phyloP scores from a whole-genome alignment of 1,140 invertebrate species.

The Pogonomyrmex barbatus region DNA sequence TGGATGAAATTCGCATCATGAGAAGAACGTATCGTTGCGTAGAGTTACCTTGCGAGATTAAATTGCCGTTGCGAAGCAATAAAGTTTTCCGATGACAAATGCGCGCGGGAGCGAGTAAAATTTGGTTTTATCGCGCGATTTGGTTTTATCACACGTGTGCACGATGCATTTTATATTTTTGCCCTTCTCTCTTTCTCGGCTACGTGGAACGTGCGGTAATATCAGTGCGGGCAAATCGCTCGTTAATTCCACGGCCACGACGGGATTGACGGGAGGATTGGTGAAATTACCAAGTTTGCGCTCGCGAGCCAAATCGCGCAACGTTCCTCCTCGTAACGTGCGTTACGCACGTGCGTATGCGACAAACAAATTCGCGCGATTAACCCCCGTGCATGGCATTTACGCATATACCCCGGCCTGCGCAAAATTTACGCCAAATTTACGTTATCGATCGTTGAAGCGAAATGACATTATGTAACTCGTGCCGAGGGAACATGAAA shows the following conservation, averaged over 20 bases:
- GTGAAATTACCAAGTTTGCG: conserved; percentile 38
- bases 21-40: background rate
- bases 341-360: background rate
- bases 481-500: background rate
- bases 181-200: background rate
- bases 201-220: too few relatives aligned
- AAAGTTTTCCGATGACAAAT: conserved; percentile 10
- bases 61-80: background rate
- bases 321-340: background rate
- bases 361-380: background rate
- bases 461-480: background rate
- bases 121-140: conserved; percentile 2
- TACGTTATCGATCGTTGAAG: conserved; percentile 35
- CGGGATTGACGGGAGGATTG: conserved; percentile 23
- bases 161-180: background rate
- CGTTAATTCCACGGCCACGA: conserved; percentile 37
- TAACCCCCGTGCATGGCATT: background rate
- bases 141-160: background rate
- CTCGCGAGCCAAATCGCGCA: background rate
- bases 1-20: background rate
- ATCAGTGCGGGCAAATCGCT: conserved; percentile 17
- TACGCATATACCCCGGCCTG: background rate
- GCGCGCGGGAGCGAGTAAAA: background rate
- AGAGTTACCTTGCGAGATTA: background rate
- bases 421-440: conserved; percentile 56